Evolutionary conservation across 2,113 vertebrate genomes (phyloP).

Genomic region (Castor canadensis): DNA sequence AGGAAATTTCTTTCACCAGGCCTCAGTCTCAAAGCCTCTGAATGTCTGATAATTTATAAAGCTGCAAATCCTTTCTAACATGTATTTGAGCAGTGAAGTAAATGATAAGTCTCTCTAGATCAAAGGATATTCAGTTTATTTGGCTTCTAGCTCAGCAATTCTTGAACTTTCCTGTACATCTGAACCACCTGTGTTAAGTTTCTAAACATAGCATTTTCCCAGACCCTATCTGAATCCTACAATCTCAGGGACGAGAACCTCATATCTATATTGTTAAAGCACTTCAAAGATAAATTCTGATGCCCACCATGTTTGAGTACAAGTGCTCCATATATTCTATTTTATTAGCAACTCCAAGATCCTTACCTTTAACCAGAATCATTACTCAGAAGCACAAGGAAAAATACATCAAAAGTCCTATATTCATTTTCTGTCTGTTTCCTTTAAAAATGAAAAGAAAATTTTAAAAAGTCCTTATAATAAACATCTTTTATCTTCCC

Average conservation of each 20-base stretch:
- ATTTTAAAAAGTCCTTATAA: background rate
- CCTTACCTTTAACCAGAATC: conserved; percentile 6
- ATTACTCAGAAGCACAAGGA: conserved; percentile 3
- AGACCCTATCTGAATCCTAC: background rate
- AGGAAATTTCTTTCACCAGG: background rate
- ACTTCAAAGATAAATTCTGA: background rate
- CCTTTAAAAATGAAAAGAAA: background rate
- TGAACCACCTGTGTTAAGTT: background rate
- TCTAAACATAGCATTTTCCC: background rate
- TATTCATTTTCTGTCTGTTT: background rate
- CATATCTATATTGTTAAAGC: background rate
- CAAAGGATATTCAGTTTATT: background rate
- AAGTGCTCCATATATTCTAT: background rate
- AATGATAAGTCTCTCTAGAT: conserved; percentile 8
- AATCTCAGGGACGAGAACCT: background rate
- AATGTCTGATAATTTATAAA: conserved; percentile 38
- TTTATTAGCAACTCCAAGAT: background rate
- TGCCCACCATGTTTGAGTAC: background rate
- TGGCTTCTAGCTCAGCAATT: conserved; percentile 6
- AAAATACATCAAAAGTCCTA: background rate
- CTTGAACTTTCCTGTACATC: background rate
- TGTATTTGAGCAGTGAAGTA: background rate
- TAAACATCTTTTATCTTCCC: background rate
- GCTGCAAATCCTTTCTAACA: conserved; percentile 8
- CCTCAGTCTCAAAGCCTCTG: background rate